Evolutionary conservation across 2,888 invertebrate genomes (phyloP), one percentile per base, ranked within the genome.

Genomic region (Lingula anatina): DNA sequence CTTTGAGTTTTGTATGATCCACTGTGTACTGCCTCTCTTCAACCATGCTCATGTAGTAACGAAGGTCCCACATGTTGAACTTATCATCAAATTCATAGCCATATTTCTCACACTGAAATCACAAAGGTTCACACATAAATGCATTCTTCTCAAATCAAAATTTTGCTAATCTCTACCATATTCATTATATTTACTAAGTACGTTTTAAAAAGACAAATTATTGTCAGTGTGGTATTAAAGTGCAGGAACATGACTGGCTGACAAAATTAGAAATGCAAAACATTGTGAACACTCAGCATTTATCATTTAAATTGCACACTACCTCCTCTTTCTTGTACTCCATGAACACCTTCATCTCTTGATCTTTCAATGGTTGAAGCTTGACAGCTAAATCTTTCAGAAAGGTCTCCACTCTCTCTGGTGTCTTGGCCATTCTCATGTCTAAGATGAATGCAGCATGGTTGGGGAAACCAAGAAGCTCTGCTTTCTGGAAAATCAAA

Each of bases 11-110:
- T 46, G 78, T 70, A 46, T 80, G 77, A 61, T 81, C 79, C 2
- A 81, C 78, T 26, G 78, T 68, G 62, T 78, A 81, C 49, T 75
- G 66, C 47, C 69, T 70, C 59, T 80, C 79, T 59, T 80, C 79
- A 2, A 73, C 67, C 63, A 76, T 67, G 15, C 70, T 76, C 71
- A 74, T 77, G 62, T 76, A 80, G 62, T 80, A 81, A 3, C 76
- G 67, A 37, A 74, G 61, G 59, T 81, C 81, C 76, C 77, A 80
- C 59, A 71, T 71, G 59, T 79, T 73, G 39, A 81, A 60, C 52
- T 72, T 70, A 18, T 65, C 71, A 54, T 79, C 78, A 68, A 68
- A 76, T 28, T 70, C 68, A 53, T 65, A 71, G 1, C 71, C 71
- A 57, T 70, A 62, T 49, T 75, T 68, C 46, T 77, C 70, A 63